These are phyloP conservation scores for Fregetta grallaria DNA, from an alignment of 2,113 vertebrate species.

Conservation along the genomic window DNA sequence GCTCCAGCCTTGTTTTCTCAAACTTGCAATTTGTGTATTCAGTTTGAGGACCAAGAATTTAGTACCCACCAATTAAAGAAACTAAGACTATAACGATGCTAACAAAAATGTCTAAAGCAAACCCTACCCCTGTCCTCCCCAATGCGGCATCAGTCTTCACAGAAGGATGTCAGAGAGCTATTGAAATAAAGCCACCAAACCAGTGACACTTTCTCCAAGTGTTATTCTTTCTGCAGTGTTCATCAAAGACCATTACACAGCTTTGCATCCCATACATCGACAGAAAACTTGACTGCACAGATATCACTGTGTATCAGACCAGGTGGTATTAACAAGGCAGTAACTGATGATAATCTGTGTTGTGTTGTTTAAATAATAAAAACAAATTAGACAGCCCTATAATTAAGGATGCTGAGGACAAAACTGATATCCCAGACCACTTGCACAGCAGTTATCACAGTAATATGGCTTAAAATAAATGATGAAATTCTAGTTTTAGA, in stretches of 20 bases:
- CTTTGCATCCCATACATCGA: not conserved
- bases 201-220: not conserved
- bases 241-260: not conserved
- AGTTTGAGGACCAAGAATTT: not conserved
- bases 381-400: not conserved
- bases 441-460: not conserved
- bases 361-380: not conserved
- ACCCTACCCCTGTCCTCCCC: not conserved
- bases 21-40: not conserved
- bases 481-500: not conserved
- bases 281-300: not conserved
- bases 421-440: not conserved
- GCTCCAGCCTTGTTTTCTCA: not conserved
- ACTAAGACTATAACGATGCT: not conserved
- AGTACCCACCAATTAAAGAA: not conserved
- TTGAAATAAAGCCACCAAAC: not conserved
- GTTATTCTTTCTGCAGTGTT: not conserved
- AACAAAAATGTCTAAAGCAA: not conserved
- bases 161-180: not conserved
- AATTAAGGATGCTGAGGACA: not conserved
- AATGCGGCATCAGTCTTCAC: not conserved
- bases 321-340: not conserved
- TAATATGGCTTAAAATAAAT: not conserved
- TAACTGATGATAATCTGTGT: not conserved
- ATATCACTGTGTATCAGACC: not conserved